phyloP scores from a whole-genome alignment of 2,888 invertebrate genomes.

The Silvanus unidentatus region DNA sequence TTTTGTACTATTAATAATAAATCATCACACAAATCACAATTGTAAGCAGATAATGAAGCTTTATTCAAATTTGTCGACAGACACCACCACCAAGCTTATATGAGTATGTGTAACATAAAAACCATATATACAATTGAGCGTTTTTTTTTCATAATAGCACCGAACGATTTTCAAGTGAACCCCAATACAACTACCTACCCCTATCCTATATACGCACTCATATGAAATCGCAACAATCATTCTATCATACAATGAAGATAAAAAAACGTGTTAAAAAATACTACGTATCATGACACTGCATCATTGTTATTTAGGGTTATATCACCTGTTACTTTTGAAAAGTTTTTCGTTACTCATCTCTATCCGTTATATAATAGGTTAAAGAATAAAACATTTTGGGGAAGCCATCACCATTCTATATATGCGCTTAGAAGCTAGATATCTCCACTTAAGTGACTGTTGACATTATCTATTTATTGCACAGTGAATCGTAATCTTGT shows the following conservation, averaged over 20 bases:
- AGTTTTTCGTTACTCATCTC: too few relatives aligned
- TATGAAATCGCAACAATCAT: slow-evolving; percentile 19
- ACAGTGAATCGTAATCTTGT: too few relatives aligned
- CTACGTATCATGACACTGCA: background rate
- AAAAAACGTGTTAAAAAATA: slow-evolving; percentile 13
- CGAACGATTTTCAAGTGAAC: background rate
- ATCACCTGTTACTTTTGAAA: too few relatives aligned
- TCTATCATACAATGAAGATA: slow-evolving; percentile 4
- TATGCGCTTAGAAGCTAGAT: too few relatives aligned
- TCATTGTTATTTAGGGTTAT: background rate
- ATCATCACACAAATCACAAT: slow-evolving; percentile 16
- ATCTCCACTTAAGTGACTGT: too few relatives aligned
- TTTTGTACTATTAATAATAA: slow-evolving; percentile 16
- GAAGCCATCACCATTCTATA: too few relatives aligned
- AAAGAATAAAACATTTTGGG: too few relatives aligned
- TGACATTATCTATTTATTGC: too few relatives aligned
- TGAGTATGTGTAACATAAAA: too few relatives aligned
- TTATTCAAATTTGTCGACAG: slow-evolving; percentile 12
- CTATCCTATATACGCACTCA: slow-evolving; percentile 15
- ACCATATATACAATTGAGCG: too few relatives aligned
- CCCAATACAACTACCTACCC: slow-evolving; percentile 18
- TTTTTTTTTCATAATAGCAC: too few relatives aligned
- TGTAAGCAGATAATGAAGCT: slow-evolving; percentile 21
- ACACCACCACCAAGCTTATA: background rate
- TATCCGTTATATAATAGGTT: too few relatives aligned